Percentiles rank a stretch among this genome's conserved stretches.
Conservation (phyloP, 2,113 vertebrate species). For the Barbus barbus region DNA sequence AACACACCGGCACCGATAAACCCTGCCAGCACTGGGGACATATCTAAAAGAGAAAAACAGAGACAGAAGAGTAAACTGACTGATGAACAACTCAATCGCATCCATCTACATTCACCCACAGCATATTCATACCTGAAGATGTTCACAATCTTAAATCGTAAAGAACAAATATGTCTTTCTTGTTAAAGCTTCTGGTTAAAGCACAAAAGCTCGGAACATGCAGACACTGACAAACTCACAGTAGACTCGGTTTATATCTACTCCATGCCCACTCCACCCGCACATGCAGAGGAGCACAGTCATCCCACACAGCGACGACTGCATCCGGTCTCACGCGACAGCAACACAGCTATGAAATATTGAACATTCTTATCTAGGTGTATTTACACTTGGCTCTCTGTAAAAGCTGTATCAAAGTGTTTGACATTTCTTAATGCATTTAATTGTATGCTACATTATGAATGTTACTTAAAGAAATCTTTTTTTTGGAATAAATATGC, state of each 20-base stretch:
- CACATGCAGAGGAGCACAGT: neutral
- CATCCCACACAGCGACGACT: neutral
- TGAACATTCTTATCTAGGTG: neutral
- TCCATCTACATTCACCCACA: neutral
- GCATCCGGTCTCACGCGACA: conserved; percentile 7
- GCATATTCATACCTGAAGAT: conserved; percentile 12
- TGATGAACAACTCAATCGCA: neutral
- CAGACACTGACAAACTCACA: neutral
- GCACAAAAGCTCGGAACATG: neutral
- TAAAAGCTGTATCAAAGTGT: neutral
- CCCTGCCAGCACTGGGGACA: conserved; percentile 92
- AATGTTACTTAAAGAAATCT: too few relatives aligned
- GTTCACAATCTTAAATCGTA: neutral
- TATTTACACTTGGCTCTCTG: neutral
- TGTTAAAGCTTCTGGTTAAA: neutral
- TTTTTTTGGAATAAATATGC: too few relatives aligned
- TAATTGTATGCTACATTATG: neutral
- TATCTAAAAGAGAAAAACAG: conserved; percentile 73
- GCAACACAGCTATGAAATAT: neutral
- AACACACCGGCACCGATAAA: conserved; percentile 91
- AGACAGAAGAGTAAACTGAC: neutral
- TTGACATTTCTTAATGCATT: neutral
- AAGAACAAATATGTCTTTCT: neutral
- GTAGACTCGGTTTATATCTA: neutral
- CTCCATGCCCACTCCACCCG: conserved; percentile 13